These are phyloP conservation scores for Cisticola juncidis DNA, from an alignment of 2,113 vertebrate species.

Conservation along the genomic window DNA sequence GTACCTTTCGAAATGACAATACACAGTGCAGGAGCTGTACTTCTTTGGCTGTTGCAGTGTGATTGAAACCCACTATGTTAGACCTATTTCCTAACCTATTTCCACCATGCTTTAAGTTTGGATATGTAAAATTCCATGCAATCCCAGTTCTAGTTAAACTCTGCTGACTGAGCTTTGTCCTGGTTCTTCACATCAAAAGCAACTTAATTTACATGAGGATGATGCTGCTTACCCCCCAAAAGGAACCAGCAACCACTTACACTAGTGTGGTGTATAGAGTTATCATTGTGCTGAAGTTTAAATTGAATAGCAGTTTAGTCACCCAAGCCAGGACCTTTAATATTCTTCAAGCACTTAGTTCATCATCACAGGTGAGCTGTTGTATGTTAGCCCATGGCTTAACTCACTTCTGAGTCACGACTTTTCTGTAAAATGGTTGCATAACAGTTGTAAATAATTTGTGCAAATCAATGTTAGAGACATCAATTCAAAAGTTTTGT, in stretches of 20 bases:
- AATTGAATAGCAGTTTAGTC: neutral
- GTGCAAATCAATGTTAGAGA: neutral
- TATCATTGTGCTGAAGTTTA: neutral
- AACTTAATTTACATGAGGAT: neutral
- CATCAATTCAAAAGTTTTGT: neutral
- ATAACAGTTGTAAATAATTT: neutral
- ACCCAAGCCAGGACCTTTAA: neutral
- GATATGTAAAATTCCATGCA: neutral
- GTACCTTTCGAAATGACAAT: neutral
- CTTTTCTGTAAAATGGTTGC: neutral
- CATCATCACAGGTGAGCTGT: neutral
- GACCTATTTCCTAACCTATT: neutral
- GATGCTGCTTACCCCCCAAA: neutral
- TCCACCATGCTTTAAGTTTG: neutral
- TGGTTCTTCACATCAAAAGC: neutral
- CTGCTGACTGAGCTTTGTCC: neutral
- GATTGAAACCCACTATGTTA: neutral
- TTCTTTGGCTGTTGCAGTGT: neutral
- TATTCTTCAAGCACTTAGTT: neutral
- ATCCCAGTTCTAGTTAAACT: neutral
- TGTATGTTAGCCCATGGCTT: neutral
- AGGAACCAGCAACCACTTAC: neutral
- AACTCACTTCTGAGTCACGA: fast-evolving
- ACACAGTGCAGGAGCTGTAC: neutral
- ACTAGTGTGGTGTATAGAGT: fast-evolving